Evolutionary conservation across 2,888 invertebrate genomes (phyloP), one percentile per base, ranked within the genome.

Genomic region (Ferrisia virgata): DNA sequence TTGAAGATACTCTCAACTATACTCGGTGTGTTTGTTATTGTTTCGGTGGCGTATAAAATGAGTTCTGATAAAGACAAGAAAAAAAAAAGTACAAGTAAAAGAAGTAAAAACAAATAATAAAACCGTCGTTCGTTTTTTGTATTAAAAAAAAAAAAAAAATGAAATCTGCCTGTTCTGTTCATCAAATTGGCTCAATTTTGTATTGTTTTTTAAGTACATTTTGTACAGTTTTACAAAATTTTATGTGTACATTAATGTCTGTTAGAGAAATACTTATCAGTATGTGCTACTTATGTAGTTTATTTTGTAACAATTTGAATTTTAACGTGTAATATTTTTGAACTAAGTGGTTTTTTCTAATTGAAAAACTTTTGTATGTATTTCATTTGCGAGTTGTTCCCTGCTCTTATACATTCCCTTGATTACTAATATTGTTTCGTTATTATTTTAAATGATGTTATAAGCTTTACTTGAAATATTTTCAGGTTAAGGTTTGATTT

Each of bases 1-100:
- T 47, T 83, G 43, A 83, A 83, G 69, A 69, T 83, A 15, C 13
- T 39, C n/a, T 72, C 83, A 9, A 83, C 72, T n/a, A 13, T 83
- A 15, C 9, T 83, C n/a, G 83, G 83, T 9, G 83, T 83, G n/a
- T 83, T 76, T 31, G 43, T 83, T 43, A 33, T 83, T 47, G 83
- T 83, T n/a, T 83, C 83, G 28, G 36, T 72, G n/a, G 83, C 83
- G 0, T 83, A 76, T 36, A 36, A 43, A 83, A 76, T 83, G 31
- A 83, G 28, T 76, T 31, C 39, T 22, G 76, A 18, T 9, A 83
- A 83, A 76, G 76, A 83, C 22, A 64, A 64, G 53, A 72, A 76
- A 40, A 72, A 82, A 15, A 36, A 36, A 13, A 53, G 40, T 81
- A 28, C 76, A 11, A 40, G 28, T 8, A 83, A 83, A 76, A 39